Evolutionary conservation across 2,113 vertebrate genomes (phyloP).

Genomic region (Coptodon bakossiorum): DNA sequence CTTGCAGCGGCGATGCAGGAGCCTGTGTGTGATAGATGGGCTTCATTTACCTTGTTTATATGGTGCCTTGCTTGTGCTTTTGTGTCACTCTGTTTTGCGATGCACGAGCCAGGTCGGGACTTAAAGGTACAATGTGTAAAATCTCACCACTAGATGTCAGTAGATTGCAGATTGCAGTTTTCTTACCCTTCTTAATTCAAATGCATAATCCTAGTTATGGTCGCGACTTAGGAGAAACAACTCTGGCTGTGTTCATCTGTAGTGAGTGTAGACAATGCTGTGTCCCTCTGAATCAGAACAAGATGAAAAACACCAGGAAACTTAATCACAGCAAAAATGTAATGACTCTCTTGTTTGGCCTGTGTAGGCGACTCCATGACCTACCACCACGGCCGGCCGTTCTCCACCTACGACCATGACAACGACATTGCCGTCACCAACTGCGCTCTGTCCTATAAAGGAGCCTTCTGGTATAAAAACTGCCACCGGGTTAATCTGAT

Average conservation of each 20-base stretch:
- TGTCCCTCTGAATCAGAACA: not conserved
- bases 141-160: not conserved
- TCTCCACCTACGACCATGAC: conserved; percentile 95
- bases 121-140: not conserved
- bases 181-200: not conserved
- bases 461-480: conserved; percentile 99
- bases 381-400: conserved; percentile 89
- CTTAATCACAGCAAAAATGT: not conserved
- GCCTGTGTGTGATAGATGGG: not conserved
- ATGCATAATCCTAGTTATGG: not conserved
- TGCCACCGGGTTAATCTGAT: conserved; percentile 97
- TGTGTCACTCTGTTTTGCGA: not conserved
- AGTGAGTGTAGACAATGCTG: not conserved
- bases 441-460: conserved; percentile 96
- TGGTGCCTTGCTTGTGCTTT: not conserved
- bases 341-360: not conserved
- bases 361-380: conserved; percentile 95
- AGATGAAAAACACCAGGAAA: not conserved
- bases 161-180: not conserved
- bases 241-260: not conserved
- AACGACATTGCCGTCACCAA: conserved; percentile 96
- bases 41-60: not conserved
- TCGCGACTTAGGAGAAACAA: not conserved
- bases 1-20: not conserved
- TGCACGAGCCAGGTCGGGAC: not conserved